Evolutionary conservation across 2,888 invertebrate genomes (phyloP), one percentile per base, ranked within the genome.

Genomic region (Muschampia plurimacula): DNA sequence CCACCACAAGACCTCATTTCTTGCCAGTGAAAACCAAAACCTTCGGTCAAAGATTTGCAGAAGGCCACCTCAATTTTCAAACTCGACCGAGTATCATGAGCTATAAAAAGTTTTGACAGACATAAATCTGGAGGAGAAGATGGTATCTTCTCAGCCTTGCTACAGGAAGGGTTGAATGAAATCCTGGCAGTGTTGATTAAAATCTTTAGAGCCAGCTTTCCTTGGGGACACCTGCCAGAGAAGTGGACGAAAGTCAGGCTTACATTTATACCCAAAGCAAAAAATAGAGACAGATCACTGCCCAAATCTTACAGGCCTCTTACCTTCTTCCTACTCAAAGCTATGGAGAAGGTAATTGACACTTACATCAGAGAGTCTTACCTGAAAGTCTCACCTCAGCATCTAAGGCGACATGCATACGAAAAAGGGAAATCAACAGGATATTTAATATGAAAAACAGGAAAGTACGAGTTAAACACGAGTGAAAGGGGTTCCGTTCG

Each of bases 61-160:
- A 22, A 13, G 9, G 57, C 57, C 1, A 4, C 57, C 15, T 15
- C 13, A 22, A 57, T 57, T 9, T 57, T 57, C 9, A 22, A 15
- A 57, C 57, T 22, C 57, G 15, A 22, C 57, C 13, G 15, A 7
- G 57, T 57, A 9, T 15, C n/a, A 15, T 57, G 57, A 22, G 57
- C 57, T 22, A 5, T 57, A 6, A 57, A 15, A 2, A 57, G 15
- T n/a, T 57, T 57, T 9, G 22, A 3, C 4, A n/a, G 15, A n/a
- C 28, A 57, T 22, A 57, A 57, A 57, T 57, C 57, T 5, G 57
- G 22, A 15, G 57, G 57, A 10, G 57, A 57, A 9, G 57, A 57
- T 15, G 15, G 28, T 15, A 57, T 57, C 28, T 57, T 57, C 15
- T n/a, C 57, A 9, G 57, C 57, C 4, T 6, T 28, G 6, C 49